Conservation (phyloP, 2,113 vertebrate genomes). For the Muntiacus muntjak region DNA sequence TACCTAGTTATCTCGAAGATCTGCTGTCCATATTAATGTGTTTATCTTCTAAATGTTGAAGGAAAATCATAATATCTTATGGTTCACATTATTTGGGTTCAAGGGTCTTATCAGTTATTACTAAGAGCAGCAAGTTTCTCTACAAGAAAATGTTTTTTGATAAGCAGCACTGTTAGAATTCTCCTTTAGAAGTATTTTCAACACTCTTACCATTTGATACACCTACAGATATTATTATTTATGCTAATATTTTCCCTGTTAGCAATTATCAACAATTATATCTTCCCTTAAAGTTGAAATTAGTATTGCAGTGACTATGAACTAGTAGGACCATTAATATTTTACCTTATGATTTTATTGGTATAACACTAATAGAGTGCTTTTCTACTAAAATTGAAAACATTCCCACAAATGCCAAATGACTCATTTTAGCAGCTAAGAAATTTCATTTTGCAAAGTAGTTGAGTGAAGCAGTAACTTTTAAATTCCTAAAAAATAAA, state of each 20-base stretch:
- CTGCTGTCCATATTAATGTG: neutral
- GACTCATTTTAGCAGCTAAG: neutral
- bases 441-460: conserved; percentile 1
- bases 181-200: conserved; percentile 29
- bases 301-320: neutral
- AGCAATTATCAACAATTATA: neutral
- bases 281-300: neutral
- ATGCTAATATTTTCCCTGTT: neutral
- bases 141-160: neutral
- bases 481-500: neutral
- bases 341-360: neutral
- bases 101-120: neutral
- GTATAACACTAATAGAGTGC: neutral
- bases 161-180: neutral
- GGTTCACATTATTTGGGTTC: neutral
- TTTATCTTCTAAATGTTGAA: neutral
- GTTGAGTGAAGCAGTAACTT: neutral
- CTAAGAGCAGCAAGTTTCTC: neutral
- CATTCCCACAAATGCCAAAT: neutral
- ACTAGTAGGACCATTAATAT: neutral
- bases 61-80: conserved; percentile 20
- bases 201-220: neutral
- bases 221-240: neutral
- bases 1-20: neutral
- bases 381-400: neutral